Percentiles rank a stretch among this genome's conserved stretches.
phyloP scores from a whole-genome alignment of 2,113 vertebrate species.

The Phrynosoma platyrhinos region DNA sequence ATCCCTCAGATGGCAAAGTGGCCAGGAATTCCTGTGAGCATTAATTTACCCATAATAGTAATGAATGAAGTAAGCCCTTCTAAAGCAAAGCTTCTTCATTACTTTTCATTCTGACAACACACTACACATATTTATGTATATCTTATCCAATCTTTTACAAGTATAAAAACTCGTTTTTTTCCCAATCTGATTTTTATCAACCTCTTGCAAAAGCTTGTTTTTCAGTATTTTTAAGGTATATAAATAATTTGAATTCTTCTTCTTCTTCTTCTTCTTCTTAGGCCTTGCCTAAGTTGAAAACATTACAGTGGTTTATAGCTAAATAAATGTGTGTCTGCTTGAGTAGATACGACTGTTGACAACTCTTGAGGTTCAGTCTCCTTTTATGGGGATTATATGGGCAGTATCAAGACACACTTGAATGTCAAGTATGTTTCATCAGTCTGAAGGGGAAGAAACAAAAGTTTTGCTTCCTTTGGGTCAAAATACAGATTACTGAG shows the following conservation, averaged over 20 bases:
- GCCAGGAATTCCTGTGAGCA: too few relatives aligned
- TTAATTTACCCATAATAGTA: too few relatives aligned
- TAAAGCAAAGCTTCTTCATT: too few relatives aligned
- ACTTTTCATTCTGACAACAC: neutral
- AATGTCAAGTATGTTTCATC: neutral
- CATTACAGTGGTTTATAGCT: too few relatives aligned
- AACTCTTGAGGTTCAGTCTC: too few relatives aligned
- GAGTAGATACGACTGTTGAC: too few relatives aligned
- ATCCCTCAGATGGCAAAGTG: neutral
- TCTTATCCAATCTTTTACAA: neutral
- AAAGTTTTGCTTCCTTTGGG: neutral
- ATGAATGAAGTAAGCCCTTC: too few relatives aligned
- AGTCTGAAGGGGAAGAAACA: neutral
- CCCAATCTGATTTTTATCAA: too few relatives aligned
- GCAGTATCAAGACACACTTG: neutral
- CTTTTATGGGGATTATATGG: neutral
- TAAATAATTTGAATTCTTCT: neutral
- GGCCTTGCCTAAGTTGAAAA: too few relatives aligned
- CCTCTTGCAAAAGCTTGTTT: neutral
- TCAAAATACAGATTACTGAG: neutral
- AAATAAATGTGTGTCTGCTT: too few relatives aligned
- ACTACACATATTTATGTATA: neutral
- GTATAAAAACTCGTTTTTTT: too few relatives aligned
- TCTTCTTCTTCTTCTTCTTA: neutral
- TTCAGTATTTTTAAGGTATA: neutral